Evolutionary conservation across 1,140 invertebrate genomes (phyloP), one percentile per base, ranked within the genome.

Genomic region (Ridgeia piscesae): DNA sequence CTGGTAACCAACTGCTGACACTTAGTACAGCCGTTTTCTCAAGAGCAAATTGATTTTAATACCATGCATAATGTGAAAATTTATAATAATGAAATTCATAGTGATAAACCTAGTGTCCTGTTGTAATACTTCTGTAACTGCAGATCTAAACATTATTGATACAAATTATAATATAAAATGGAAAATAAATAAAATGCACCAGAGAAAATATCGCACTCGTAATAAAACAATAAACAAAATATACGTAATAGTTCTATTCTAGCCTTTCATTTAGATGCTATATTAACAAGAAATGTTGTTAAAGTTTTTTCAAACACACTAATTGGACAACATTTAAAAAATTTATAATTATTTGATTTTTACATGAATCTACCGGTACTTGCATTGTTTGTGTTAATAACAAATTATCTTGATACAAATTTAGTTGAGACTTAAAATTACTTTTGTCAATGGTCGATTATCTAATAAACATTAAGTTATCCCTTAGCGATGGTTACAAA

Each of bases 401-500:
- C 11, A 42, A 6, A 6, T 6, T 42, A 35, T 34, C 33, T 90
- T 90, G 1, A 90, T 4, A 42, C 11, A 4, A 14, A 90, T 90
- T n/a, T 34, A 9, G 11, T 35, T 33, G n/a, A 2, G 21, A 90
- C n/a, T 34, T 14, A 21, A 21, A 6, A 2, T 33, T 90, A 34
- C 21, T 34, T 35, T 4, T 34, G 35, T 21, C 33, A 90, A 34
- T 90, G 33, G 17, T 90, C 4, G 31, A 90, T 14, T 77, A 42
- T 42, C 42, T 42, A 11, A 42, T 42, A 77, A 77, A 77, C 58
- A 77, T 77, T 8, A 77, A 77, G 58, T 21, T 77, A 77, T 77
- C 58, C 27, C 21, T 35, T 27, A 31, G 35, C 11, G 33, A 90
- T 14, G 1, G 11, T 14, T 90, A 90, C 89, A 90, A 50, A 95